Evolutionary conservation across 2,888 invertebrate species (phyloP).

Genomic region (Melikaiella ostensackeni): DNA sequence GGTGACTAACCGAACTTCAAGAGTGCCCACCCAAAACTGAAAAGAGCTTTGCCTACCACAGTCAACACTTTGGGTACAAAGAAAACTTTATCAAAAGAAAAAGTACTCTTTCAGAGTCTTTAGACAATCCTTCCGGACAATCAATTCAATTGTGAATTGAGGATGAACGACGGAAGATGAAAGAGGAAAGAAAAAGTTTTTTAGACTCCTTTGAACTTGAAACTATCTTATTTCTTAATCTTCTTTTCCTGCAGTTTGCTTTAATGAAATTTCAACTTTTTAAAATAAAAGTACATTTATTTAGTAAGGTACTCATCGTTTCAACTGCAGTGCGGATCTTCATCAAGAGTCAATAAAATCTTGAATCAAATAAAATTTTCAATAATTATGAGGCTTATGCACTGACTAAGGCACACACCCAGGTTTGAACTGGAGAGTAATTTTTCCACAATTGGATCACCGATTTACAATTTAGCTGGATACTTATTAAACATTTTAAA

Average conservation of each 20-base stretch:
- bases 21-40: slow-evolving; percentile 43
- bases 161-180: slow-evolving; percentile 6
- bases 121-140: slow-evolving; percentile 24
- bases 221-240: not conserved
- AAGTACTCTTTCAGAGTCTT: slow-evolving; percentile 29
- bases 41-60: slow-evolving; percentile 32
- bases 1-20: slow-evolving; percentile 54
- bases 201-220: not conserved
- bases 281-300: too few species aligned
- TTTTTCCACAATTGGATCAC: too few species aligned
- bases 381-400: too few species aligned
- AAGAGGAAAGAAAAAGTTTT: not conserved
- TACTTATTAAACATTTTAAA: too few species aligned
- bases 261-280: too few species aligned
- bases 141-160: slow-evolving; percentile 14
- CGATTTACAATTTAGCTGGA: too few species aligned
- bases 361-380: too few species aligned
- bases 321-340: too few species aligned
- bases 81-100: slow-evolving; percentile 33
- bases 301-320: too few species aligned
- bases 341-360: too few species aligned
- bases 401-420: too few species aligned
- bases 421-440: too few species aligned
- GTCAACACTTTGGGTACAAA: slow-evolving; percentile 25
- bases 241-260: not conserved